Conservation (phyloP, 2,888 invertebrate species). For the Agonopterix subpropinquella region DNA sequence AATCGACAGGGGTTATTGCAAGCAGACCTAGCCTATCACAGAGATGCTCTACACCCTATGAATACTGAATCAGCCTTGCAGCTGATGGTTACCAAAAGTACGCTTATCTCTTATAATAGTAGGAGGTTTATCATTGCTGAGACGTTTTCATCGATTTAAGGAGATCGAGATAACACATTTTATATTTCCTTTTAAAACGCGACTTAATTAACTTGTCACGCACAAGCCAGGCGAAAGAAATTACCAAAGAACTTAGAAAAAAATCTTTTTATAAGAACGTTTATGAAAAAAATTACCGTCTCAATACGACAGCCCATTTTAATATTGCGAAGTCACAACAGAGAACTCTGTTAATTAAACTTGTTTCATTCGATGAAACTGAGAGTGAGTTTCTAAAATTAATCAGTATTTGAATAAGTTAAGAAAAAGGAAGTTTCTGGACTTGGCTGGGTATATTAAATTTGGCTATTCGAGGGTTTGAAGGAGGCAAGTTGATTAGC, state of each 20-base stretch:
- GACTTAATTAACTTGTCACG: conserved; percentile 9
- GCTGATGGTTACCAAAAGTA: too few species aligned
- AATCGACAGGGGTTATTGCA: too few species aligned
- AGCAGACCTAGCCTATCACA: too few species aligned
- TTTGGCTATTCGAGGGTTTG: conserved; percentile 40
- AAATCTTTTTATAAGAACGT: not conserved
- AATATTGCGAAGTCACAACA: conserved; percentile 27
- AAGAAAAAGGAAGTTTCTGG: conserved; percentile 56
- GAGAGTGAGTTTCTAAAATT: conserved; percentile 62
- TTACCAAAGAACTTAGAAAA: not conserved
- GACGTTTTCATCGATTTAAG: too few species aligned
- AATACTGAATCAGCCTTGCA: too few species aligned
- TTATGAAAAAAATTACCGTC: conserved; percentile 4
- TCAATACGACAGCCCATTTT: conserved; percentile 9
- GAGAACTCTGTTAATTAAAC: conserved; percentile 63
- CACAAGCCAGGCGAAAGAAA: conserved; percentile 1
- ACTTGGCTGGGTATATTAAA: conserved; percentile 51
- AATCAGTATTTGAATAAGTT: conserved; percentile 60
- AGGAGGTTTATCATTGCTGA: too few species aligned
- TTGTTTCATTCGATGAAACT: conserved; percentile 63
- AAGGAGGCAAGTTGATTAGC: conserved; percentile 48
- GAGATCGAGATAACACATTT: too few species aligned
- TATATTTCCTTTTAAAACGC: too few species aligned
- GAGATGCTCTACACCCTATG: too few species aligned
- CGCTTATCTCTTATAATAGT: too few species aligned